Evolutionary conservation across 2,888 invertebrate species (phyloP).

Genomic region (Stenoptilia bipunctidactyla): DNA sequence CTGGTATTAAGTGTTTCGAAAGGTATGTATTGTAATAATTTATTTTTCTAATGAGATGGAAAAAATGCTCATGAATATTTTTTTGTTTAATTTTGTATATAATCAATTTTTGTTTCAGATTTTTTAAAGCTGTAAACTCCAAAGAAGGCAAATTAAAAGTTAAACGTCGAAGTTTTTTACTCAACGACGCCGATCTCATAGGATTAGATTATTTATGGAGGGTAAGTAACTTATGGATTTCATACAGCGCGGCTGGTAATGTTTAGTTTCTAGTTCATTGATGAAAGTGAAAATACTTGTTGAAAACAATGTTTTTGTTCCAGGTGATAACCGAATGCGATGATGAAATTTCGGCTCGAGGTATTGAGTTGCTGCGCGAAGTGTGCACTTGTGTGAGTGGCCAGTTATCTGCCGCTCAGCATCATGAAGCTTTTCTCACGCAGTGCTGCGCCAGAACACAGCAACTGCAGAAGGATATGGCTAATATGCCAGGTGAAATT

Average conservation of each 20-base stretch:
- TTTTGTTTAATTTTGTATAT: not conserved
- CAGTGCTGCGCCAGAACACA: slow-evolving; percentile 92
- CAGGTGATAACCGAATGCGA: slow-evolving; percentile 89
- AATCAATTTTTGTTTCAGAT: slow-evolving; percentile 59
- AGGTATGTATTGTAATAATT: slow-evolving; percentile 39
- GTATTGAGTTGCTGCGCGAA: slow-evolving; percentile 91
- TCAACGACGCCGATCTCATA: slow-evolving; percentile 95
- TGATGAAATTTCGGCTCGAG: slow-evolving; percentile 93
- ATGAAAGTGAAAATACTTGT: too few species aligned
- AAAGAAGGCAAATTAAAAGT: slow-evolving; percentile 93
- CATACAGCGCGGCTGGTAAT: too few species aligned
- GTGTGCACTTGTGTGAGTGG: slow-evolving; percentile 95
- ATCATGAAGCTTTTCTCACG: slow-evolving; percentile 92
- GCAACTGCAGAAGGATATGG: slow-evolving; percentile 76
- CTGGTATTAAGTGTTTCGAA: slow-evolving; percentile 92
- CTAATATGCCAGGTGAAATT: not conserved
- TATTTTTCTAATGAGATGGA: too few species aligned
- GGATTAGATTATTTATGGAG: slow-evolving; percentile 97
- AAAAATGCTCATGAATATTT: too few species aligned
- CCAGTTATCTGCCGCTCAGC: slow-evolving; percentile 82
- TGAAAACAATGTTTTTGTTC: too few species aligned
- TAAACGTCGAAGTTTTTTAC: slow-evolving; percentile 86
- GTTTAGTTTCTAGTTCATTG: too few species aligned
- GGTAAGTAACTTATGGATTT: too few species aligned
- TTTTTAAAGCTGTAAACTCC: slow-evolving; percentile 94